Conservation (phyloP, 2,113 vertebrate genomes). For the Solea senegalensis region DNA sequence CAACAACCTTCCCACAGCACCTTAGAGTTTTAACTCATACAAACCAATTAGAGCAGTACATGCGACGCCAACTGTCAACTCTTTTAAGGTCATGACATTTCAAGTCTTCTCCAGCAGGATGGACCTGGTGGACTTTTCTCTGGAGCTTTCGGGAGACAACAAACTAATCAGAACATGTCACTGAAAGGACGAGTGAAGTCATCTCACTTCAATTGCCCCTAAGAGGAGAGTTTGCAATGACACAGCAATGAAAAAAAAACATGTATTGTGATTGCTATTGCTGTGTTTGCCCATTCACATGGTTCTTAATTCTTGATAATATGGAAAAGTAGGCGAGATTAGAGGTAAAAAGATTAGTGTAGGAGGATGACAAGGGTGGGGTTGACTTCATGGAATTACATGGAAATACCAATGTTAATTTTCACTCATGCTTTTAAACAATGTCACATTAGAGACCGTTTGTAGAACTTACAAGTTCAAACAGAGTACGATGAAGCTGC, state of each 20-base stretch:
- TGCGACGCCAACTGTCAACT: slow-evolving; percentile 48
- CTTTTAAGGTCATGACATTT: slow-evolving; percentile 72
- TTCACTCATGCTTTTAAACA: slow-evolving; percentile 22
- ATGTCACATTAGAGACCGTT: slow-evolving; percentile 3
- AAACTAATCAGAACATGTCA: not conserved
- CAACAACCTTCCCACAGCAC: slow-evolving; percentile 43
- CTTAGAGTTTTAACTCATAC: slow-evolving; percentile 35
- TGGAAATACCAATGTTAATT: slow-evolving; percentile 4
- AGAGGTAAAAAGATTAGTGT: slow-evolving; percentile 36
- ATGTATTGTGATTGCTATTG: not conserved
- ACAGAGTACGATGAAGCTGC: not conserved
- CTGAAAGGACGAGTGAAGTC: not conserved
- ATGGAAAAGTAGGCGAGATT: slow-evolving; percentile 14
- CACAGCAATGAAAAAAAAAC: not conserved
- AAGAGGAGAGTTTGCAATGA: not conserved
- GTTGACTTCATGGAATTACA: slow-evolving; percentile 40
- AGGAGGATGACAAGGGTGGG: slow-evolving; percentile 59
- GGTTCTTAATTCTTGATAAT: slow-evolving; percentile 14
- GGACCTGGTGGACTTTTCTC: slow-evolving; percentile 10
- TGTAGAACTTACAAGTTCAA: not conserved
- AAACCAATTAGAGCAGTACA: slow-evolving; percentile 33
- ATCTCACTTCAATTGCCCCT: not conserved
- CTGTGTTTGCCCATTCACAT: not conserved
- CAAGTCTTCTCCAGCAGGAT: slow-evolving; percentile 17
- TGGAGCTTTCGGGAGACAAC: slow-evolving; percentile 22